Conservation (phyloP, 53 echinoderm and acorn worm genomes). For the Hippasteria phrygiana region DNA sequence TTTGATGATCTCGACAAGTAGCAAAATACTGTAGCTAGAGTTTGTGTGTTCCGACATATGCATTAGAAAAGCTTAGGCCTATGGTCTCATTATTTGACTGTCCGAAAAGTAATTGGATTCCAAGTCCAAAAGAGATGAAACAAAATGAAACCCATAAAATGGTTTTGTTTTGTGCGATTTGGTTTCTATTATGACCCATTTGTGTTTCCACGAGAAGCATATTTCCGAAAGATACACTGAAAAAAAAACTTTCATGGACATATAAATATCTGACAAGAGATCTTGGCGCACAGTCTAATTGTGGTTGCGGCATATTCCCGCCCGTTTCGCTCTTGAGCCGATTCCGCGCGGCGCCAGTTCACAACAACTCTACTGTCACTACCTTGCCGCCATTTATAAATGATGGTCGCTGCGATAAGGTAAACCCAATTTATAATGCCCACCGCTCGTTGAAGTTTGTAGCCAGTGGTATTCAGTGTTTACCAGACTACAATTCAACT, state of each 20-base stretch:
- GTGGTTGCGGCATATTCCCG: not conserved
- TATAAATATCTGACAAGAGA: not conserved
- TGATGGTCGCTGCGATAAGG: conserved; percentile 15
- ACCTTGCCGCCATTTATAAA: conserved; percentile 5
- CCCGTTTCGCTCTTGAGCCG: conserved; percentile 2
- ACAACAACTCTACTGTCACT: conserved; percentile 2
- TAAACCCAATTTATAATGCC: conserved; percentile 35
- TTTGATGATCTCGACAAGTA: too few species aligned
- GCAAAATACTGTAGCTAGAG: too few species aligned
- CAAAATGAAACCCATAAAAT: too few species aligned
- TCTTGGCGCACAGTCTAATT: conserved; percentile 3
- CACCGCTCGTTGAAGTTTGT: conserved; percentile 9
- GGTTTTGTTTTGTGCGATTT: too few species aligned
- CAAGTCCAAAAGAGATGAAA: too few species aligned
- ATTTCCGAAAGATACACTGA: too few species aligned
- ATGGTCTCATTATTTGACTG: too few species aligned
- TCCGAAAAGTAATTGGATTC: too few species aligned
- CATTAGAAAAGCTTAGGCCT: too few species aligned
- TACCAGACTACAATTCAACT: not conserved
- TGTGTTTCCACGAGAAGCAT: too few species aligned
- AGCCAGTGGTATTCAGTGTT: conserved; percentile 15
- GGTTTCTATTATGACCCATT: too few species aligned
- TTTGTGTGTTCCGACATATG: too few species aligned
- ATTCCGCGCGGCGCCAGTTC: conserved; percentile 2
- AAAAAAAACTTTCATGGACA: not conserved